Evolutionary conservation across 2,888 invertebrate genomes (phyloP).

Genomic region (Pyrochroa serraticornis): DNA sequence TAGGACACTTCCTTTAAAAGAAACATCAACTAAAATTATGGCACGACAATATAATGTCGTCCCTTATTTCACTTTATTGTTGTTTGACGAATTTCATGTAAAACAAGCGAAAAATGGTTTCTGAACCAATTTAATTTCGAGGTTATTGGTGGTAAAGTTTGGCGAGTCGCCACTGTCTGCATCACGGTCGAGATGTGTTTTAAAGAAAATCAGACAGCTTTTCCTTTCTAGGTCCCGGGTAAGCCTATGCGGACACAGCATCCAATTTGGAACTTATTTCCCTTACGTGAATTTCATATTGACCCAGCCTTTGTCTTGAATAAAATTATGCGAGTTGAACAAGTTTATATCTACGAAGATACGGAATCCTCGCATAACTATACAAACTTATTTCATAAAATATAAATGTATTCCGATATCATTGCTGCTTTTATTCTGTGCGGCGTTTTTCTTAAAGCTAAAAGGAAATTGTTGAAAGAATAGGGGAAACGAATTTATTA

Average conservation of each 20-base stretch:
- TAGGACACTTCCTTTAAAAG: too few relatives aligned
- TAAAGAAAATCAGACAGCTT: constrained; percentile 20
- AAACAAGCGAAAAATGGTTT: background rate
- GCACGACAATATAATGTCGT: too few relatives aligned
- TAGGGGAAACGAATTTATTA: too few relatives aligned
- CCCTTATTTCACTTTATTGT: too few relatives aligned
- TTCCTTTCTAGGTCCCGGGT: constrained; percentile 16
- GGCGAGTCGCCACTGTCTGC: too few relatives aligned
- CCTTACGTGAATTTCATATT: constrained; percentile 48
- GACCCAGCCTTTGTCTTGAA: constrained; percentile 46
- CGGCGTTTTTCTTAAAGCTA: constrained; percentile 6
- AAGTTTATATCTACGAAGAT: constrained; percentile 40
- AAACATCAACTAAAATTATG: too few relatives aligned
- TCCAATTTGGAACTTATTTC: constrained; percentile 51
- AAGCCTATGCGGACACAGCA: constrained; percentile 42
- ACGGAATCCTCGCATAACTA: constrained; percentile 38
- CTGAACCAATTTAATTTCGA: too few relatives aligned
- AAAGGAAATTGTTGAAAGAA: constrained; percentile 22
- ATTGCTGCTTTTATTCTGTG: constrained; percentile 31
- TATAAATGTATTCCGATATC: constrained; percentile 45
- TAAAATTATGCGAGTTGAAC: constrained; percentile 46
- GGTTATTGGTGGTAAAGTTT: too few relatives aligned
- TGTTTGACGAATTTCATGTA: background rate
- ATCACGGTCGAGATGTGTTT: background rate
- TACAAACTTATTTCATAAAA: constrained; percentile 49